phyloP scores from a whole-genome alignment of 2,797 vertebrate species.

The Novumbra hubbsi region DNA sequence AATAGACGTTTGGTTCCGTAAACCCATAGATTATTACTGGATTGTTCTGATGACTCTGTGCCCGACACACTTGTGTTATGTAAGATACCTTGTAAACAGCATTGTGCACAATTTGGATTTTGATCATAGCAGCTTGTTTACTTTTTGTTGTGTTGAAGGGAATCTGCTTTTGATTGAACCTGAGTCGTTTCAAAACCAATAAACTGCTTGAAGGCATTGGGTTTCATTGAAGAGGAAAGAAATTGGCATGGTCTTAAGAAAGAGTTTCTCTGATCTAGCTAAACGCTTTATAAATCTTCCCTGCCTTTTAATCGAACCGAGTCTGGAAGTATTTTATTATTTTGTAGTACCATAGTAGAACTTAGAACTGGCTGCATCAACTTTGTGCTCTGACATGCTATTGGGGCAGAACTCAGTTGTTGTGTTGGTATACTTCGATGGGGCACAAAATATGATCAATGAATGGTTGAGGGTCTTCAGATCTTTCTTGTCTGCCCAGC shows the following conservation, averaged over 20 bases:
- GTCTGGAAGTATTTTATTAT: neutral
- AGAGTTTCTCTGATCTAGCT: neutral
- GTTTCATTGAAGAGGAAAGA: slow-evolving; percentile 36
- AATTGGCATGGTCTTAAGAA: slow-evolving; percentile 13
- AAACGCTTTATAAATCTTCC: neutral
- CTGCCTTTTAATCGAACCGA: neutral
- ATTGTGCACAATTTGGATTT: slow-evolving; percentile 32
- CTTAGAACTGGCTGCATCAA: neutral
- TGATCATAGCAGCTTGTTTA: slow-evolving; percentile 26
- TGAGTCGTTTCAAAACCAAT: slow-evolving; percentile 15
- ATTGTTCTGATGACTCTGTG: slow-evolving; percentile 19
- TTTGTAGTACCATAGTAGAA: neutral
- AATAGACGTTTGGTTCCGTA: slow-evolving; percentile 18
- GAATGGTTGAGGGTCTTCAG: neutral
- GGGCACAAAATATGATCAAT: too few species aligned
- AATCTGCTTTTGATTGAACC: slow-evolving; percentile 7
- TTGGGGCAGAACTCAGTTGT: neutral
- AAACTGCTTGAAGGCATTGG: slow-evolving; percentile 16
- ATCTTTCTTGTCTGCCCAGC: neutral
- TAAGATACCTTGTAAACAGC: slow-evolving; percentile 34
- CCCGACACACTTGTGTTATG: slow-evolving; percentile 20
- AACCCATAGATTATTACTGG: slow-evolving; percentile 20
- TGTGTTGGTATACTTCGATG: neutral
- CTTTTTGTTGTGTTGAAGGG: slow-evolving; percentile 14
- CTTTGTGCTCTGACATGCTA: neutral